Conservation (phyloP, 2,797 vertebrate species). For the Chloroceryle amazona region DNA sequence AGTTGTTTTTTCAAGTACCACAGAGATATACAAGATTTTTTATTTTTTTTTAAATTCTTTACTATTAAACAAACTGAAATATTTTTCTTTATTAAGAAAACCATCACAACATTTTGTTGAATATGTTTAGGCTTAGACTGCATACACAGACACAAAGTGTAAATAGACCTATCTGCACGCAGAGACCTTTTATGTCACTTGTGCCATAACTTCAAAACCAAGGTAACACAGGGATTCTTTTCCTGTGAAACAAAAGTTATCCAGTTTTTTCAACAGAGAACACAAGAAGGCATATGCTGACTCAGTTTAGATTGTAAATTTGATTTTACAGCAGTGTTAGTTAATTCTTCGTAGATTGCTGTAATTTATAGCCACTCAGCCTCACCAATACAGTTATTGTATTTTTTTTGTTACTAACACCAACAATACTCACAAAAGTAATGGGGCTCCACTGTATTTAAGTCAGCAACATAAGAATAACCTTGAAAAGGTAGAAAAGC, state of each 20-base stretch:
- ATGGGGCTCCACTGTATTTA: rapidly evolving
- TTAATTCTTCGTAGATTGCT: neutral
- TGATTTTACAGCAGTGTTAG: neutral
- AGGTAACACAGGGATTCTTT: neutral
- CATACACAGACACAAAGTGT: neutral
- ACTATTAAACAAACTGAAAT: neutral
- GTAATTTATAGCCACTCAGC: neutral
- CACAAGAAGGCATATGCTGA: neutral
- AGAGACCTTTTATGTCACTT: neutral
- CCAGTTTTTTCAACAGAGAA: neutral
- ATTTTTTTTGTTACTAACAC: neutral
- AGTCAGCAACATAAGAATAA: neutral
- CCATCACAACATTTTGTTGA: neutral
- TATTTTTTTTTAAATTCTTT: neutral
- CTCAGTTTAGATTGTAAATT: neutral
- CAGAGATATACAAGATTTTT: neutral
- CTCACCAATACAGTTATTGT: neutral
- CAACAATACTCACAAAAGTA: neutral
- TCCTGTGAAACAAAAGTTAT: neutral
- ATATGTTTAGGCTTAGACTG: neutral
- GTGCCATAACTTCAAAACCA: neutral
- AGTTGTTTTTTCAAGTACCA: rapidly evolving
- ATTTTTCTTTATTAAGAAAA: neutral
- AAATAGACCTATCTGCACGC: neutral
- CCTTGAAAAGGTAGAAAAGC: neutral